These are phyloP conservation scores for Solenodon paradoxus DNA, from an alignment of 2,113 vertebrate genomes.

Conservation along the genomic window DNA sequence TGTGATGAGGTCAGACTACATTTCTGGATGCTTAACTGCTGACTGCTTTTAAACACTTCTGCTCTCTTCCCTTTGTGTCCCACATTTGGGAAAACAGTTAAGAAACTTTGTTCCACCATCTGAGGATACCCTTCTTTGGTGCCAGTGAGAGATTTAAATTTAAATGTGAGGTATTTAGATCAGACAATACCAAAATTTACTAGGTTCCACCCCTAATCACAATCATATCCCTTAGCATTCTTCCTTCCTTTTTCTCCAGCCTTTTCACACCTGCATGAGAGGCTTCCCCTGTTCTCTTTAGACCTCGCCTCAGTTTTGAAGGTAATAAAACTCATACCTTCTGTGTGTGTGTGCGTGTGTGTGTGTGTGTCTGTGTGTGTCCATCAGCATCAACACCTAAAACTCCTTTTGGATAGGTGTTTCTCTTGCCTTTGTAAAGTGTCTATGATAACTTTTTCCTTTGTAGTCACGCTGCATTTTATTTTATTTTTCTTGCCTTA, in stretches of 20 bases:
- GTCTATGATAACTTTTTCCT: neutral
- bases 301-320: neutral
- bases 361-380: too few relatives aligned
- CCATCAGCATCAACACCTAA: neutral
- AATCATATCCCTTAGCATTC: neutral
- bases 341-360: neutral
- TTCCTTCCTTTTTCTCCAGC: neutral
- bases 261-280: neutral
- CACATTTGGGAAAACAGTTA: neutral
- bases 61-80: neutral
- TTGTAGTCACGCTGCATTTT: neutral
- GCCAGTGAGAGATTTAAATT: neutral
- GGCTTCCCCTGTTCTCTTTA: neutral
- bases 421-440: neutral
- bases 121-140: neutral
- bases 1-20: neutral
- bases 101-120: neutral
- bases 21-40: neutral
- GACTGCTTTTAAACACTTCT: neutral
- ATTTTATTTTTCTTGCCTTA: neutral
- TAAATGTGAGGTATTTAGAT: too few relatives aligned
- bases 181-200: too few relatives aligned
- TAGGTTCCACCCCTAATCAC: neutral
- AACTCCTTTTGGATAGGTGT: neutral
- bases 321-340: neutral